phyloP scores from a whole-genome alignment of 37 sponge, comb jelly and placozoan species.

The Ianthella basta region DNA sequence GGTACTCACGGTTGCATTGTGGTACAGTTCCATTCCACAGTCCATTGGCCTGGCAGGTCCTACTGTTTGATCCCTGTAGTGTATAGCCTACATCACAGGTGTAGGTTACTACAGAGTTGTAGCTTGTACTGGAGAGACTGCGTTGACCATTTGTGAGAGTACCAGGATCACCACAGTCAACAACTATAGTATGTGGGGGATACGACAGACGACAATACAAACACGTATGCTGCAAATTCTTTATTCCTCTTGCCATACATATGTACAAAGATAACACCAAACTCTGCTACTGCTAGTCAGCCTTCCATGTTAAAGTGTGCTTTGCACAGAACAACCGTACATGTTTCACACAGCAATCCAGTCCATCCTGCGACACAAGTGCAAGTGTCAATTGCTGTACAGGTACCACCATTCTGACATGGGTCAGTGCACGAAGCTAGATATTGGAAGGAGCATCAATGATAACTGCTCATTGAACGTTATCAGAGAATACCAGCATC shows the following conservation, averaged over 20 bases:
- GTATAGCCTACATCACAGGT: slow-evolving; percentile 4
- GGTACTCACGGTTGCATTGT: not conserved
- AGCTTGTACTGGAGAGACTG: not conserved
- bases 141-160: not conserved
- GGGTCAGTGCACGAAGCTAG: not conserved
- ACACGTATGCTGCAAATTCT: too few relatives aligned
- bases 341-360: not conserved
- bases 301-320: too few relatives aligned
- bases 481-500: too few relatives aligned
- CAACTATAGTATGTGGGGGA: not conserved
- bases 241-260: too few relatives aligned
- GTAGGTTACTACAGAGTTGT: not conserved
- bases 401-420: slow-evolving; percentile 21
- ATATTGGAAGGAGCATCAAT: not conserved
- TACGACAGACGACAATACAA: too few relatives aligned
- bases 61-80: not conserved
- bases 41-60: not conserved
- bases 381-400: not conserved
- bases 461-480: too few relatives aligned
- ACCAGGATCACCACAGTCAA: not conserved
- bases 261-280: too few relatives aligned
- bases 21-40: not conserved
- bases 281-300: too few relatives aligned
- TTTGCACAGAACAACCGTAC: too few relatives aligned
- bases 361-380: not conserved